Conservation (phyloP, 2,888 invertebrate genomes). For the Cremastinae sp. region DNA sequence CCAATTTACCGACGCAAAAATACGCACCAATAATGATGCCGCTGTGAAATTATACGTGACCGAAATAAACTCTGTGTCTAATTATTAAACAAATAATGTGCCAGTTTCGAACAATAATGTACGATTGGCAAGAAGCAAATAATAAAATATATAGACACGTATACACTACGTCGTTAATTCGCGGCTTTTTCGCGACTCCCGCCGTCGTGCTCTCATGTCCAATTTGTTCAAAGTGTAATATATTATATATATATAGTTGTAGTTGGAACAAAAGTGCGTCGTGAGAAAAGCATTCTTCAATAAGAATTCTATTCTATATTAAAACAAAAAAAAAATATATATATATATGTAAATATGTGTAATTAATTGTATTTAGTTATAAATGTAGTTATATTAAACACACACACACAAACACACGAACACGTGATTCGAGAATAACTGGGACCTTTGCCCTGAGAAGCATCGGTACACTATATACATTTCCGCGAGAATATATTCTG, state of each 20-base stretch:
- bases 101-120: not conserved
- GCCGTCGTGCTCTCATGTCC: constrained; percentile 16
- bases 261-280: constrained; percentile 36
- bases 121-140: constrained; percentile 39
- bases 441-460: constrained; percentile 52
- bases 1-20: not conserved
- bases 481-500: constrained; percentile 51
- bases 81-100: not conserved
- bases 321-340: constrained; percentile 49
- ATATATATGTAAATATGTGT: constrained; percentile 54
- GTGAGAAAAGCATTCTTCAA: constrained; percentile 55
- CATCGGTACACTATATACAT: constrained; percentile 44
- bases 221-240: constrained; percentile 76
- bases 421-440: constrained; percentile 45
- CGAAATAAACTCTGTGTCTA: not conserved
- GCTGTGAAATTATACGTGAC: constrained; percentile 10
- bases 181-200: not conserved
- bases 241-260: constrained; percentile 69
- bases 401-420: too few relatives aligned
- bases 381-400: too few relatives aligned
- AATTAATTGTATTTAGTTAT: constrained; percentile 57
- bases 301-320: constrained; percentile 45
- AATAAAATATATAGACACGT: not conserved
- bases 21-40: not conserved
- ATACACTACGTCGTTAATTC: too few relatives aligned